phyloP scores from a whole-genome alignment of 2,797 vertebrate species.

The Atherinosoma microstoma region DNA sequence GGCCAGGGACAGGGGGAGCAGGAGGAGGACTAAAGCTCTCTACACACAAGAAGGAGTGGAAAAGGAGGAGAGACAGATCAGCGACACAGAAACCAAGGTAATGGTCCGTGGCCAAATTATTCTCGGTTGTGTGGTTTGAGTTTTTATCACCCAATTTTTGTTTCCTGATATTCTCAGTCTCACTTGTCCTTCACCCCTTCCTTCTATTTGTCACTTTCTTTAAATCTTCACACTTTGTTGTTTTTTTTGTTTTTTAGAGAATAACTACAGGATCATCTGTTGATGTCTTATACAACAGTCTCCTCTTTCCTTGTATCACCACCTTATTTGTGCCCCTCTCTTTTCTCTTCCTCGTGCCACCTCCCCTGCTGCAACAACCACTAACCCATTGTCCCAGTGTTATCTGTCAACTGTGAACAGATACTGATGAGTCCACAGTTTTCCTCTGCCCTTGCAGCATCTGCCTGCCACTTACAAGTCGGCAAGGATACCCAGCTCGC shows the following conservation, averaged over 20 bases:
- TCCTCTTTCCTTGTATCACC: conserved; percentile 31
- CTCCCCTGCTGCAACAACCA: conserved; percentile 34
- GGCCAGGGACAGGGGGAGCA: conserved; percentile 63
- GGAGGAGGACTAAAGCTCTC: conserved; percentile 55
- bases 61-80: conserved; percentile 53
- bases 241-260: conserved; percentile 7
- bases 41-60: conserved; percentile 39
- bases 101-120: conserved; percentile 60
- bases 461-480: conserved; percentile 63
- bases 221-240: conserved; percentile 23
- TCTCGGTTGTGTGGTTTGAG: conserved; percentile 41
- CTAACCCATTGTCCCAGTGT: conserved; percentile 60
- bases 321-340: conserved; percentile 31
- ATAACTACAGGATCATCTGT: conserved; percentile 13
- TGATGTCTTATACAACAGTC: conserved; percentile 28
- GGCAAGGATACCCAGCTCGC: conserved; percentile 51
- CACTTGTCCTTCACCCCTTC: conserved; percentile 1
- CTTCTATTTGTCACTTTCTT: conserved; percentile 1
- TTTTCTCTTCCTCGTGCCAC: conserved; percentile 6
- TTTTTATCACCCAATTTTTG: conserved; percentile 46
- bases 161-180: conserved; percentile 17
- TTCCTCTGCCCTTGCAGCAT: conserved; percentile 70
- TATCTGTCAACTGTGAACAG: conserved; percentile 75
- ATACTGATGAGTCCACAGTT: conserved; percentile 78
- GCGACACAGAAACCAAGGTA: conserved; percentile 66